A percentile compares a stretch with the other conserved stretches of the same genome.
These are phyloP conservation scores for Mamestra brassicae DNA, from an alignment of 2,888 invertebrate genomes.

Conservation along the genomic window DNA sequence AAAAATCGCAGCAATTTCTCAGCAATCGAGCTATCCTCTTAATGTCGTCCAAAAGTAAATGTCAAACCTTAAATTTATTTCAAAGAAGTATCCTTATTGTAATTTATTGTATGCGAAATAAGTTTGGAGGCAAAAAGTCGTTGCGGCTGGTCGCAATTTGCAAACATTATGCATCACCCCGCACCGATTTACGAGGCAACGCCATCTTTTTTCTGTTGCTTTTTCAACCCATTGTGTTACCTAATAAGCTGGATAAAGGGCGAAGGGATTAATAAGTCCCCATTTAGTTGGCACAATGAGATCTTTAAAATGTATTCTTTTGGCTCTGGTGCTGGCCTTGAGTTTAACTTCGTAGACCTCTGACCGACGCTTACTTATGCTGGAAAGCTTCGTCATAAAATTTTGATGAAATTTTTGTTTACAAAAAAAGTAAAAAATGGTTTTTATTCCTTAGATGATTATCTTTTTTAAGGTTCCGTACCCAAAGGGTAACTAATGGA, in stretches of 20 bases:
- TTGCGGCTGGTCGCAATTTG: constrained; percentile 77
- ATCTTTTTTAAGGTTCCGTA: too few relatives aligned
- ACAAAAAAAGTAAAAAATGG: not conserved
- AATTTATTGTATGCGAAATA: constrained; percentile 80
- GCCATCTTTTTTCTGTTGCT: constrained; percentile 54
- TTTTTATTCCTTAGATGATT: too few relatives aligned
- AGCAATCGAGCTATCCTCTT: constrained; percentile 47
- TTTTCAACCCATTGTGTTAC: constrained; percentile 67
- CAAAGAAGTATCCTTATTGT: constrained; percentile 71
- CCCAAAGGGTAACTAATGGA: too few relatives aligned
- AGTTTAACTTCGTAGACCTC: not conserved
- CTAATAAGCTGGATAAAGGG: constrained; percentile 65
- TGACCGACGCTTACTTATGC: not conserved
- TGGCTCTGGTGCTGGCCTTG: constrained; percentile 24
- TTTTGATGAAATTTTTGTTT: not conserved
- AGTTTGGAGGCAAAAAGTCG: constrained; percentile 75
- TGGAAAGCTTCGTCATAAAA: constrained; percentile 5
- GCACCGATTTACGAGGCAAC: constrained; percentile 66
- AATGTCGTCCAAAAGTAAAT: constrained; percentile 65
- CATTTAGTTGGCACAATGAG: constrained; percentile 49
- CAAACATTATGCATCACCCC: constrained; percentile 78
- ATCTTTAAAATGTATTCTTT: constrained; percentile 47
- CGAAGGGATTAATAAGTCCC: constrained; percentile 59
- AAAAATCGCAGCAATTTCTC: constrained; percentile 14
- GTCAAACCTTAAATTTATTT: constrained; percentile 79